A percentile compares a stretch with the other conserved stretches of the same genome.
phyloP scores from a whole-genome alignment of 2,113 vertebrate species.

The Ameiurus melas region DNA sequence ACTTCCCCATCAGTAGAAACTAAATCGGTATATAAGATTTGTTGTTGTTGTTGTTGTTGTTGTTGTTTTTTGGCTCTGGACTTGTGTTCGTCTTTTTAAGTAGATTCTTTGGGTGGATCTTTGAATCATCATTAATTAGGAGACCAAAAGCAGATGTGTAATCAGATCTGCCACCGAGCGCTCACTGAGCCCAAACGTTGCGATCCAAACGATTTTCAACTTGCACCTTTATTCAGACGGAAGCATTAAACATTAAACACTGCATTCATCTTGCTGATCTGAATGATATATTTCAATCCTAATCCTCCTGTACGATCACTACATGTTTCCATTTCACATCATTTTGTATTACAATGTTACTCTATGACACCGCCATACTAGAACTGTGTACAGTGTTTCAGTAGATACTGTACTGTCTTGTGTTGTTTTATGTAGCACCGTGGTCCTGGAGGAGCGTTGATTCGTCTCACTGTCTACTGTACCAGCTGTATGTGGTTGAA shows the following conservation, averaged over 20 bases:
- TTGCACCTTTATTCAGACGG: neutral
- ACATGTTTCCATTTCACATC: too few relatives aligned
- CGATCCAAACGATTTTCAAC: neutral
- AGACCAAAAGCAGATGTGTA: neutral
- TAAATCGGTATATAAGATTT: constrained; percentile 19
- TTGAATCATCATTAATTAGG: constrained; percentile 5
- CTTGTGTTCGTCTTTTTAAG: neutral
- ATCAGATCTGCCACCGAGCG: neutral
- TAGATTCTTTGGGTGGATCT: neutral
- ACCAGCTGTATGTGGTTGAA: too few relatives aligned
- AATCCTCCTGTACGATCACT: neutral
- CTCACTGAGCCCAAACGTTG: neutral
- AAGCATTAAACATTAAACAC: neutral
- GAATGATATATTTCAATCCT: neutral
- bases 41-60: neutral
- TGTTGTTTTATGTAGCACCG: too few relatives aligned
- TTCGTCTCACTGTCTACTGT: too few relatives aligned
- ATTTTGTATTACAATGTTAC: too few relatives aligned
- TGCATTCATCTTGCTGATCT: neutral
- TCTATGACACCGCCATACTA: too few relatives aligned
- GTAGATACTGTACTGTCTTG: too few relatives aligned
- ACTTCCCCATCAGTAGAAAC: constrained; percentile 31
- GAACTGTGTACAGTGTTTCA: too few relatives aligned
- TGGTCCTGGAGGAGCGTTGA: too few relatives aligned
- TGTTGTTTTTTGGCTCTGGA: constrained; percentile 4